phyloP scores from a whole-genome alignment of 2,888 invertebrate genomes.

The Xestia xanthographa region DNA sequence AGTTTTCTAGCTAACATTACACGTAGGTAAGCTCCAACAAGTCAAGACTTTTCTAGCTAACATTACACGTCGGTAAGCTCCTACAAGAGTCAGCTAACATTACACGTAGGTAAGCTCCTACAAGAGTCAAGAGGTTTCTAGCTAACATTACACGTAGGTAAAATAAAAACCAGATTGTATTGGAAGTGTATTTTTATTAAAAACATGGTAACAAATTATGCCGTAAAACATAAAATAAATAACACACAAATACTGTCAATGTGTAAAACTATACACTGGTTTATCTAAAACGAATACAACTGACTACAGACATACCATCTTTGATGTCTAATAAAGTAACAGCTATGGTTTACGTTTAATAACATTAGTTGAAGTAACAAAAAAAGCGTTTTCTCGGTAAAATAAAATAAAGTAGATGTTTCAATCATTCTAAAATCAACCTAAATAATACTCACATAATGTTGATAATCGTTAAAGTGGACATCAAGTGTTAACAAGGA shows the following conservation, averaged over 20 bases:
- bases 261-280: slow-evolving; percentile 22
- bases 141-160: too few species aligned
- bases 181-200: slow-evolving; percentile 54
- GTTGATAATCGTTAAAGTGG: neutral
- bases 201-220: slow-evolving; percentile 53
- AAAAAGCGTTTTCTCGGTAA: neutral
- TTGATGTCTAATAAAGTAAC: neutral
- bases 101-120: neutral
- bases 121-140: too few species aligned
- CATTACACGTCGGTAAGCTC: neutral
- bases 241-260: slow-evolving; percentile 47
- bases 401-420: neutral
- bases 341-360: neutral
- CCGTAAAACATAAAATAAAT: slow-evolving; percentile 53
- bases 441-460: neutral
- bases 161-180: neutral
- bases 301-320: neutral
- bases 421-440: slow-evolving; percentile 8
- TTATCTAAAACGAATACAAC: slow-evolving; percentile 22
- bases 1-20: too few species aligned
- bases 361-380: neutral
- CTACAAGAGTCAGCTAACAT: neutral
- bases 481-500: neutral
- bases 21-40: too few species aligned
- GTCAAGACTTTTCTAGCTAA: neutral